Base-by-base conservation (phyloP, 2,797 vertebrate species). In the Malacoraja senta region DNA sequence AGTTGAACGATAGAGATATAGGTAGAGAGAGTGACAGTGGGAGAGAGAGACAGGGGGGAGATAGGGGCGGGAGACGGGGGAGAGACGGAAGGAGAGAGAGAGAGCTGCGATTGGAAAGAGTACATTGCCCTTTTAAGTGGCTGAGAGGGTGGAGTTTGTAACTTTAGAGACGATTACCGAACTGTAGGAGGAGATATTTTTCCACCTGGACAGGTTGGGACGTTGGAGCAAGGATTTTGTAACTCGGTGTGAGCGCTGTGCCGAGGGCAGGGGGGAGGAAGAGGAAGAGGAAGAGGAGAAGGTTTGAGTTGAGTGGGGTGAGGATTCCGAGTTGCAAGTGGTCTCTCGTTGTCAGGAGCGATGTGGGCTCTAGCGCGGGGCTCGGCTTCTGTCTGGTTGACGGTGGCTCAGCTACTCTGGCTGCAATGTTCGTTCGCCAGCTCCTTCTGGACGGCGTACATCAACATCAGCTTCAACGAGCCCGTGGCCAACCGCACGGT, bases 381-480 rank as follows among this genome's bases (percentile, higher is more conserved):
- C 26, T 91, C 72, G 74, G 10, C 79, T 93, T 29, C 94, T 94
- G 72, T 93, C 94, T 86, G 95, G 84, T 79, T 95, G 24, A 93
- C 94, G 38, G 93, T 94, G 17, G 94, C 93, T 17, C 94, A 93
- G 29, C 88, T 94, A 93, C 93, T 94, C 68, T 94, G 93, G 4
- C 93, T 91, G 32, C 94, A 93, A 0, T 94, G 94, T 53, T 94
- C 94, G 35, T 94, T 93, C 4, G 96, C 95, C 7, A 95, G 95
- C 74, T 94, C 94, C 0, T 94, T 97, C 93, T 97, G 96, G 96
- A 96, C 96, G 0, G 97, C 97, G 0, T 97, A 96, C 95, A 94
- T 98, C 88, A 97, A 97, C 94, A 96, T 97, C 91, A 97, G 97
- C 24, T 97, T 95, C 90, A 93, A 94, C 93, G 29, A 94, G 71